Evolutionary conservation across 2,888 invertebrate genomes (phyloP), one percentile per base, ranked within the genome.

Genomic region (Drosophila hawaiiensis): DNA sequence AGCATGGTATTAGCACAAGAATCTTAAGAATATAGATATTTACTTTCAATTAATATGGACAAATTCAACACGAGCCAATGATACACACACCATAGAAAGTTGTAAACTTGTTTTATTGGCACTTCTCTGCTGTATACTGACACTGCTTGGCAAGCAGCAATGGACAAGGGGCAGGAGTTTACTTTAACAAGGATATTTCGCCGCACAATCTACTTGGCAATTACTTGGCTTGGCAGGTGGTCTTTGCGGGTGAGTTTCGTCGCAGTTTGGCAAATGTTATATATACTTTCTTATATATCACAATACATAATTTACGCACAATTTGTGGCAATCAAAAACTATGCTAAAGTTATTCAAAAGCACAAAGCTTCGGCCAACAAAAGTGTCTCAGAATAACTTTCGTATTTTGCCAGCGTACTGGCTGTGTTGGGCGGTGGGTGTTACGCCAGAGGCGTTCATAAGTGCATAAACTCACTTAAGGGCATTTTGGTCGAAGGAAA

Each of bases 241-340:
- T 62, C 63, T 76, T 71, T 65, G 33, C 49, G 22, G 47, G 37
- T 58, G 52, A 50, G 72, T 66, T 73, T 68, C 61, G 54, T 31
- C 49, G 33, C 43, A 65, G 39, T 69, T 53, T 62, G 67, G 49
- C 58, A 63, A 47, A 43, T 62, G 33, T 49, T 43, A 70, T 61
- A 56, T 33, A 67, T 52, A 68, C 58, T 63, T 58, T 58, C 68
- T 37, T 28, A 41, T 12, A 60, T 52, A 31, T 77, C 68, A 73
- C 67, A 83, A 78, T 74, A 73, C 71, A 84, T 89, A 79, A 69
- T 71, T 81, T 79, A 84, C 80, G 76, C 75, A 74, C 88, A 89
- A 87, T 88, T 89, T 87, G 85, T 76, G 66, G 78, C 80, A 79
- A 78, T 89, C 84, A 88, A 70, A 82, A 87, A 89, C 85, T 81